Evolutionary conservation across 2,797 vertebrate genomes (phyloP).

Genomic region (Chromobotia macracanthus): DNA sequence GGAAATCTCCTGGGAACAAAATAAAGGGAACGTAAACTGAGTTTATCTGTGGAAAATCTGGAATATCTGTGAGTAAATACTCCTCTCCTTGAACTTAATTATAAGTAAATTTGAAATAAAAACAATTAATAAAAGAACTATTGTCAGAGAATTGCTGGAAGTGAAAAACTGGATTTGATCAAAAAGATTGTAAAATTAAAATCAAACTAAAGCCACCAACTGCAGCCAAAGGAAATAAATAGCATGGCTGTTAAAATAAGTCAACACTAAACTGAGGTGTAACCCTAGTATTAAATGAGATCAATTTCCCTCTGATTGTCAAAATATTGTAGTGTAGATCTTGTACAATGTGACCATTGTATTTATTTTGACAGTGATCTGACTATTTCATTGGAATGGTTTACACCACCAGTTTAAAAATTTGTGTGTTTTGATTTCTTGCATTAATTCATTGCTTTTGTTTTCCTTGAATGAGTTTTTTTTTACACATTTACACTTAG

Average conservation of each 20-base stretch:
- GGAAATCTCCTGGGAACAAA: background rate
- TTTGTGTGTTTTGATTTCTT: background rate
- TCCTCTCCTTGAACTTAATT: constrained; percentile 21
- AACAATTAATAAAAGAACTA: background rate
- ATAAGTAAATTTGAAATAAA: constrained; percentile 2
- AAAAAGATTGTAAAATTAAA: constrained; percentile 24
- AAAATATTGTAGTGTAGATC: constrained; percentile 18
- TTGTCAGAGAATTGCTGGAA: background rate
- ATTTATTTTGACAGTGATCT: constrained; percentile 48
- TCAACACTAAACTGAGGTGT: constrained; percentile 4
- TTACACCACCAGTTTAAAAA: background rate
- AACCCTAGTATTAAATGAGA: constrained; percentile 37
- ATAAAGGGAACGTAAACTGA: background rate
- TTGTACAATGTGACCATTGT: constrained; percentile 18
- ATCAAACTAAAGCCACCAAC: constrained; percentile 33
- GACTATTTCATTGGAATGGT: constrained; percentile 22
- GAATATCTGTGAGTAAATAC: background rate
- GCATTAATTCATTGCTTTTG: background rate
- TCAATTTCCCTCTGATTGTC: constrained; percentile 24
- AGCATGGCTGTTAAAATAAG: constrained; percentile 9
- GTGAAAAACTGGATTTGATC: background rate
- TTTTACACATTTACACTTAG: too few relatives aligned
- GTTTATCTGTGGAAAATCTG: too few relatives aligned
- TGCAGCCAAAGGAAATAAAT: constrained; percentile 51
- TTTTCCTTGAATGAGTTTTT: background rate